Evolutionary conservation across 2,113 vertebrate genomes (phyloP).

Genomic region (Thomomys bottae): DNA sequence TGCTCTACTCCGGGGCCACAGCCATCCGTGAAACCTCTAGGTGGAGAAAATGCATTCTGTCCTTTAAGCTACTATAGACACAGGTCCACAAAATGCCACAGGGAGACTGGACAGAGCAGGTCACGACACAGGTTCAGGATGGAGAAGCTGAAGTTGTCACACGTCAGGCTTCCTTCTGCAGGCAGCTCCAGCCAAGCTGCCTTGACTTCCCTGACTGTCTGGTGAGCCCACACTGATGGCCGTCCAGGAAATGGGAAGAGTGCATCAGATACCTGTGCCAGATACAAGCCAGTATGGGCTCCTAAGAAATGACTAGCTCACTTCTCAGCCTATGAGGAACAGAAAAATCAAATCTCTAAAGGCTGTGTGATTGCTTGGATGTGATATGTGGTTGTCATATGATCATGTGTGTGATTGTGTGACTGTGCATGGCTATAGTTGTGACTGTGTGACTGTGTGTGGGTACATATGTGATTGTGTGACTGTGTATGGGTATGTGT

Average conservation of each 20-base stretch:
- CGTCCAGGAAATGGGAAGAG: neutral
- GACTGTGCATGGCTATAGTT: neutral
- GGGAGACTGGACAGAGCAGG: neutral
- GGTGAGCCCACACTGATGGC: neutral
- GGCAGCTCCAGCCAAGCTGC: neutral
- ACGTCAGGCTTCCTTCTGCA: neutral
- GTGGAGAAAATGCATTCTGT: neutral
- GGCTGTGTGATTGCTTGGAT: neutral
- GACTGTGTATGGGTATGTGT: neutral
- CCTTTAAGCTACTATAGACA: neutral
- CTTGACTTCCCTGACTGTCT: neutral
- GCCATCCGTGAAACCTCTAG: neutral
- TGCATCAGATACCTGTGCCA: neutral
- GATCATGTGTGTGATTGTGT: neutral
- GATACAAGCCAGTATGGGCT: neutral
- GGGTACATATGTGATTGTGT: neutral
- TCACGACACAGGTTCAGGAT: neutral
- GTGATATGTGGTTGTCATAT: neutral
- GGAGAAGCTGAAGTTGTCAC: neutral
- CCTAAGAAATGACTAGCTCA: neutral
- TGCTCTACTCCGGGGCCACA: neutral
- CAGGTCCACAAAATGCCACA: neutral
- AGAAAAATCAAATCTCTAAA: neutral
- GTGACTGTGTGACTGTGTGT: neutral
- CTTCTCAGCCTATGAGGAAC: neutral